A percentile compares a stretch with the other conserved stretches of the same genome.
Evolutionary conservation across 1,140 invertebrate genomes (phyloP).

Genomic region (Chelonus insularis): DNA sequence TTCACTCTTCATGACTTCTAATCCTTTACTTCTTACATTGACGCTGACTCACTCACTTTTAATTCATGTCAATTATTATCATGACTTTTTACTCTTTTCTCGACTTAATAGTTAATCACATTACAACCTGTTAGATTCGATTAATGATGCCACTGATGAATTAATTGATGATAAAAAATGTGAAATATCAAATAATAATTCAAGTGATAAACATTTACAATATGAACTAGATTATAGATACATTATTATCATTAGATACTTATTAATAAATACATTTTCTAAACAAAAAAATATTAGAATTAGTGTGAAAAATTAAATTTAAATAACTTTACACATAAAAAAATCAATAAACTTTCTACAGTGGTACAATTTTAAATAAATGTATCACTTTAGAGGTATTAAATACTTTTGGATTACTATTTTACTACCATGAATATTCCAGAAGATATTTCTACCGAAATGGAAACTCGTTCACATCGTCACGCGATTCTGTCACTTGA

Average conservation of each 20-base stretch:
- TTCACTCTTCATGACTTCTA: constrained; percentile 1
- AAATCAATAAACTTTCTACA: too few species aligned
- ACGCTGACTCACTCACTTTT: constrained; percentile 13
- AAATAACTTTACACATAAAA: too few species aligned
- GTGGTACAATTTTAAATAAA: too few species aligned
- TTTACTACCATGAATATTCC: too few species aligned
- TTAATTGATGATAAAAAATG: neutral
- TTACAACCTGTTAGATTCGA: neutral
- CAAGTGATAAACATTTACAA: too few species aligned
- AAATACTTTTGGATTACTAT: too few species aligned
- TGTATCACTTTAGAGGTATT: too few species aligned
- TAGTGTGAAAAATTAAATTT: too few species aligned
- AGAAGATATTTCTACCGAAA: neutral
- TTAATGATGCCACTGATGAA: neutral
- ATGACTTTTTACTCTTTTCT: neutral
- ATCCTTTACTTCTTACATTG: constrained; percentile 2
- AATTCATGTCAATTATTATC: constrained; percentile 13
- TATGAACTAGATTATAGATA: too few species aligned
- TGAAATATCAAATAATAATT: neutral
- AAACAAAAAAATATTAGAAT: too few species aligned
- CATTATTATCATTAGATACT: too few species aligned
- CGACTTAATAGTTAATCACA: neutral
- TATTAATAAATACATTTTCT: too few species aligned
- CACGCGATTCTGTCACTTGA: constrained; percentile 19
- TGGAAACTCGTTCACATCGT: neutral